Percentiles rank a stretch among this genome's conserved stretches.
Conservation (phyloP, 2,888 invertebrate genomes). For the Pharmacophagus antenor region DNA sequence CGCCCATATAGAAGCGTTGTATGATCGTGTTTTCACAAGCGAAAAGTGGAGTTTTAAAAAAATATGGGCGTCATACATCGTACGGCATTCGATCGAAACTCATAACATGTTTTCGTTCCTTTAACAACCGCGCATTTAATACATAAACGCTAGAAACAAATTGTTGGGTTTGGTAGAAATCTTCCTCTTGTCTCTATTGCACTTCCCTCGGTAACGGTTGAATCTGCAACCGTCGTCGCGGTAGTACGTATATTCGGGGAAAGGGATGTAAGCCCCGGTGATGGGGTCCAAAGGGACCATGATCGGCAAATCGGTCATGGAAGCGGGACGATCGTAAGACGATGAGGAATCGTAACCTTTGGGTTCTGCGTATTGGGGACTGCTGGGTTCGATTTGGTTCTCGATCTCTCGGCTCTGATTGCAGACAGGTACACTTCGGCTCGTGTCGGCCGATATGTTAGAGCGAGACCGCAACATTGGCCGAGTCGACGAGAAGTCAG, state of each 20-base stretch:
- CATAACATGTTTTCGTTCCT: constrained; percentile 55
- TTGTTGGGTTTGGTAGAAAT: constrained; percentile 61
- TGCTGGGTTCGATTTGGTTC: constrained; percentile 53
- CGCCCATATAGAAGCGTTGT: constrained; percentile 70
- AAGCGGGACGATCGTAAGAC: constrained; percentile 57
- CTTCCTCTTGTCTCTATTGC: constrained; percentile 52
- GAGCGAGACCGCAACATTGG: constrained; percentile 64
- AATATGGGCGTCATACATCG: constrained; percentile 69
- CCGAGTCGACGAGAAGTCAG: constrained; percentile 65
- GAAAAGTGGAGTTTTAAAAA: constrained; percentile 44
- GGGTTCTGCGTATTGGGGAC: constrained; percentile 72
- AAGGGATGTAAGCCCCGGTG: constrained; percentile 65
- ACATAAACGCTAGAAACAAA: constrained; percentile 78
- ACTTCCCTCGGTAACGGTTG: constrained; percentile 51
- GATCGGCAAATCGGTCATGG: constrained; percentile 68
- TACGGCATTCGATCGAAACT: constrained; percentile 76
- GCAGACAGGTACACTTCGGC: constrained; percentile 71
- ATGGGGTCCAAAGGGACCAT: constrained; percentile 63
- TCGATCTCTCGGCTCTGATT: constrained; percentile 63
- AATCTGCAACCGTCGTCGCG: constrained; percentile 57
- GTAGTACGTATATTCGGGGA: constrained; percentile 67
- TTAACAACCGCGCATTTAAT: constrained; percentile 62
- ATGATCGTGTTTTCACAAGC: constrained; percentile 42
- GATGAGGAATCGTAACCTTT: constrained; percentile 54
- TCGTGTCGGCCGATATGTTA: constrained; percentile 71